Conservation (phyloP, 2,797 vertebrate species). For the Phoeniculus purpureus region DNA sequence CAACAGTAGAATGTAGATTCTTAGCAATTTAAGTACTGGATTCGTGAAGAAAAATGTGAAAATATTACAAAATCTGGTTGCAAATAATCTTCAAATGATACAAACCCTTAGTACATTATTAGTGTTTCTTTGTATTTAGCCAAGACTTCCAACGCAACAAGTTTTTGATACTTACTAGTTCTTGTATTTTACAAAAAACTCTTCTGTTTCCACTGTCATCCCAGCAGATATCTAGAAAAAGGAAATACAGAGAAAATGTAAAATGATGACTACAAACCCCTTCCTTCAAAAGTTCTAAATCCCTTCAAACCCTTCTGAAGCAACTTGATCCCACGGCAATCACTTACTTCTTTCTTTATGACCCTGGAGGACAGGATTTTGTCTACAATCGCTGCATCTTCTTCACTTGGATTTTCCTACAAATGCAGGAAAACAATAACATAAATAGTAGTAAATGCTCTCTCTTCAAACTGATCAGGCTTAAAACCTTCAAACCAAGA, state of each 20-base stretch:
- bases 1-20: neutral
- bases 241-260: conserved; percentile 27
- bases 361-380: conserved; percentile 94
- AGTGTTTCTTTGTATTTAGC: neutral
- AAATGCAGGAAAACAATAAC: neutral
- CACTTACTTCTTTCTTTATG: conserved; percentile 92
- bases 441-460: neutral
- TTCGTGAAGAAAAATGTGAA: neutral
- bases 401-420: conserved; percentile 97
- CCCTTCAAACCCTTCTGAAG: neutral
- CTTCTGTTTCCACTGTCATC: conserved; percentile 90
- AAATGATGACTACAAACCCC: neutral
- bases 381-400: conserved; percentile 97
- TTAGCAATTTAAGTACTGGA: neutral
- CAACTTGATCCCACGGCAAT: neutral
- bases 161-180: conserved; percentile 91
- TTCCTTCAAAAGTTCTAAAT: neutral
- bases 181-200: conserved; percentile 99
- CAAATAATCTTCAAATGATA: neutral
- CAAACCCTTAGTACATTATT: neutral
- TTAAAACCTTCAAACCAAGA: neutral
- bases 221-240: conserved; percentile 87
- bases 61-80: neutral
- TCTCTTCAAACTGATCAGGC: neutral
- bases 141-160: neutral